These are phyloP conservation scores for Drosophila burlai DNA, from an alignment of 1,140 invertebrate species.

Conservation along the genomic window DNA sequence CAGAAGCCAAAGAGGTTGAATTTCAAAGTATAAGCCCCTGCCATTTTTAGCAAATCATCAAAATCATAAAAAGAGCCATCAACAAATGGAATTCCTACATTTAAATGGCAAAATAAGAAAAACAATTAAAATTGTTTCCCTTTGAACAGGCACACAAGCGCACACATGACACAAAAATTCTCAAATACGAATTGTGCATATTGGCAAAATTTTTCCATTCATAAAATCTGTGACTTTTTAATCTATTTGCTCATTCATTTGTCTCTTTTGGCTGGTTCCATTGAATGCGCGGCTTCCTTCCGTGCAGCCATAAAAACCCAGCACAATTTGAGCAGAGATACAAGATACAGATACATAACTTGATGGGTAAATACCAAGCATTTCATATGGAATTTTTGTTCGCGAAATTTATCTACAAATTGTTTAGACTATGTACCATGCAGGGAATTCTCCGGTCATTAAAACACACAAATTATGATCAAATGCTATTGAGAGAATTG, in stretches of 20 bases:
- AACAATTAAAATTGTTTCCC: constrained; percentile 33
- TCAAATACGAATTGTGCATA: constrained; percentile 18
- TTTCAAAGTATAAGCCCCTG: not conserved
- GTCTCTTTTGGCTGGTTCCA: constrained; percentile 54
- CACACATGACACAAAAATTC: constrained; percentile 30
- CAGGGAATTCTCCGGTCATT: constrained; percentile 44
- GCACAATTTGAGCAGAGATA: constrained; percentile 24
- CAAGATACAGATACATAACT: constrained; percentile 26
- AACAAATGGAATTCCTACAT: constrained; percentile 23
- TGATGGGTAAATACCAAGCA: constrained; percentile 23
- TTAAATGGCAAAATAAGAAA: not conserved
- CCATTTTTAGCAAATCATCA: constrained; percentile 2
- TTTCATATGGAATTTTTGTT: constrained; percentile 44
- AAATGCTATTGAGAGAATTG: constrained; percentile 57
- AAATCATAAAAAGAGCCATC: not conserved
- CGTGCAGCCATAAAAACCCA: constrained; percentile 59
- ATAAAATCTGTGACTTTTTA: constrained; percentile 30
- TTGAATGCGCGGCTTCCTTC: constrained; percentile 69
- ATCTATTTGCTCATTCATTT: constrained; percentile 29
- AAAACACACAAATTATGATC: constrained; percentile 65
- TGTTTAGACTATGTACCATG: constrained; percentile 52
- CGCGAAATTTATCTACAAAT: constrained; percentile 41
- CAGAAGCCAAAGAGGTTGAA: not conserved
- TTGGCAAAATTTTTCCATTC: constrained; percentile 16
- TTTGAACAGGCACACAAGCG: constrained; percentile 8